Conservation (phyloP, 2,113 vertebrate species). For the Tupaia chinensis region DNA sequence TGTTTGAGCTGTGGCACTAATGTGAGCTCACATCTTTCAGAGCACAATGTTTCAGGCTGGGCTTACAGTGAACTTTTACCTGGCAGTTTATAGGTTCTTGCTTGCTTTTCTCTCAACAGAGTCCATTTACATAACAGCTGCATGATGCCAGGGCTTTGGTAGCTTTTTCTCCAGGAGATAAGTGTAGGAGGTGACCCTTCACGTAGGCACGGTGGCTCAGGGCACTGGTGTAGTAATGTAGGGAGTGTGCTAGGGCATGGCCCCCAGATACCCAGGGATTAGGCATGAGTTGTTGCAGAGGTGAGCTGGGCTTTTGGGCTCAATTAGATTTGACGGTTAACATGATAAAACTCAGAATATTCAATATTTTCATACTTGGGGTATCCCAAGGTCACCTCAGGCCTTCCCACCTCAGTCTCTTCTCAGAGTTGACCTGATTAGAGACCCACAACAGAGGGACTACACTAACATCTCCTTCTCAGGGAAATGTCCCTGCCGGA, state of each 20-base stretch:
- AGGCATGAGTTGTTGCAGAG: not conserved
- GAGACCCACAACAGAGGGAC: not conserved
- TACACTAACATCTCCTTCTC: not conserved
- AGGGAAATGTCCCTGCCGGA: not conserved
- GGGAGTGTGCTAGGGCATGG: not conserved
- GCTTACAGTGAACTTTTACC: not conserved
- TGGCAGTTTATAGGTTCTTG: not conserved
- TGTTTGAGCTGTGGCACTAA: not conserved
- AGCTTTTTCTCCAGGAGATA: not conserved
- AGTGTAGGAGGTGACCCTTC: not conserved
- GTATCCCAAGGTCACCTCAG: not conserved
- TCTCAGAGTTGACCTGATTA: constrained; percentile 6
- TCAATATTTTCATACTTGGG: not conserved
- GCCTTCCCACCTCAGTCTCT: not conserved
- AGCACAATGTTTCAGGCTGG: accelerated
- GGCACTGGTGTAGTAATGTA: not conserved
- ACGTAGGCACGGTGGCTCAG: no score
- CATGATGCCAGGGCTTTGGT: not conserved
- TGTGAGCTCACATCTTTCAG: not conserved
- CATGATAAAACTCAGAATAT: not conserved
- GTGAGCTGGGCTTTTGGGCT: not conserved
- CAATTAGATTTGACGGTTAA: not conserved
- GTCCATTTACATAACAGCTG: not conserved
- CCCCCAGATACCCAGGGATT: not conserved
- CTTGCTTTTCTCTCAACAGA: not conserved